phyloP scores from a whole-genome alignment of 2,113 vertebrate species.

The Ailuropoda melanoleuca region DNA sequence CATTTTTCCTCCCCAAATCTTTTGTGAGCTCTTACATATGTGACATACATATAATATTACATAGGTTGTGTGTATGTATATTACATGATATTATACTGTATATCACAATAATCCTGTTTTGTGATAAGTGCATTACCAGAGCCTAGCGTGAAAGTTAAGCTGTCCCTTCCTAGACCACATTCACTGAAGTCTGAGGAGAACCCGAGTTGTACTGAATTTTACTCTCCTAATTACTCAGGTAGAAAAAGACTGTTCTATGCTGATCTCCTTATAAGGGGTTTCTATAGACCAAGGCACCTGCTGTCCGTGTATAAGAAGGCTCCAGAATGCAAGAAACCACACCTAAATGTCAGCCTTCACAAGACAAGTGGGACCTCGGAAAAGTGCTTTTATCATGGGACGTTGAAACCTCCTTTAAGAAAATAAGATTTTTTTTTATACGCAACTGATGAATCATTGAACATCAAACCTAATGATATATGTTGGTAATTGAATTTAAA shows the following conservation, averaged over 20 bases:
- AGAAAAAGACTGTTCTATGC: background rate
- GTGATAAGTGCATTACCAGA: background rate
- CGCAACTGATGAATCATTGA: too few relatives aligned
- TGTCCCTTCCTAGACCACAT: background rate
- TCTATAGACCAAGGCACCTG: background rate
- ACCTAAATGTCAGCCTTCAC: background rate
- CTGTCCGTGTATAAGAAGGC: rapidly evolving
- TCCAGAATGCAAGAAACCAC: background rate
- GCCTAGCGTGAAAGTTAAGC: background rate
- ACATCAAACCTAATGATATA: too few relatives aligned
- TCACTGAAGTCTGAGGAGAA: background rate
- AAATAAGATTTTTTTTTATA: background rate
- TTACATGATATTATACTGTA: background rate
- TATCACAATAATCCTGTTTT: background rate
- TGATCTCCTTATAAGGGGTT: background rate
- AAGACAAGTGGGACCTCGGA: background rate
- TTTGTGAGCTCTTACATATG: background rate
- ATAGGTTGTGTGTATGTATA: background rate
- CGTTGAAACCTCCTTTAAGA: background rate
- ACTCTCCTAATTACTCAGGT: background rate
- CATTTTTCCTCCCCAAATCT: background rate
- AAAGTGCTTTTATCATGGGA: background rate
- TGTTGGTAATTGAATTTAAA: too few relatives aligned
- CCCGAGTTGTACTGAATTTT: background rate
- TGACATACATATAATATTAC: background rate